Percentiles rank a stretch among this genome's conserved stretches.
Conservation (phyloP, 2,113 vertebrate genomes). For the Cacatua alba region DNA sequence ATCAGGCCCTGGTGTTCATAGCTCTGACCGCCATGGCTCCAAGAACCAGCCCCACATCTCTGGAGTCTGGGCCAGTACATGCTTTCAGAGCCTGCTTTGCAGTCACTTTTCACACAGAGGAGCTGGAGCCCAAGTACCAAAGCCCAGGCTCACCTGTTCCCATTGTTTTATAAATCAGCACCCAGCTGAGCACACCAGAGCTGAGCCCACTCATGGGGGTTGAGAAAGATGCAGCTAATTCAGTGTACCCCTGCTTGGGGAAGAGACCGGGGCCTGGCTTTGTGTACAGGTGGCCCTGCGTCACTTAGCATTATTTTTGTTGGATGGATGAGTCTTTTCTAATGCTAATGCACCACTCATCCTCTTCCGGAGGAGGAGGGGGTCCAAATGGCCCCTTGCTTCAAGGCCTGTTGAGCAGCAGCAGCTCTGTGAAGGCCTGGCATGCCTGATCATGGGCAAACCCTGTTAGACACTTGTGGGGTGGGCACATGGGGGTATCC, state of each 20-base stretch:
- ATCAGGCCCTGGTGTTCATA: not conserved
- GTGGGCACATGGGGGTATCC: not conserved
- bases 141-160: not conserved
- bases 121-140: not conserved
- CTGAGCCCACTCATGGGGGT: not conserved
- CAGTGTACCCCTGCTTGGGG: not conserved
- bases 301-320: not conserved
- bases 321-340: not conserved
- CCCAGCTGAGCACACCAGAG: not conserved
- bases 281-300: not conserved
- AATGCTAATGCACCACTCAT: not conserved
- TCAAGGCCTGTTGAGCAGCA: not conserved
- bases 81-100: not conserved
- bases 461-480: not conserved
- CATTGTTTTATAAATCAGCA: not conserved
- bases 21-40: not conserved
- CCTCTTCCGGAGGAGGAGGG: not conserved
- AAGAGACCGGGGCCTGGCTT: not conserved
- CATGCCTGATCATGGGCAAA: not conserved
- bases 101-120: not conserved
- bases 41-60: not conserved
- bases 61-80: not conserved
- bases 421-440: not conserved
- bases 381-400: not conserved
- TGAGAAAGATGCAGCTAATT: not conserved